Evolutionary conservation across 2,888 invertebrate species (phyloP), one percentile per base, ranked within the genome.

Genomic region (Brachynemurus nebulosus): DNA sequence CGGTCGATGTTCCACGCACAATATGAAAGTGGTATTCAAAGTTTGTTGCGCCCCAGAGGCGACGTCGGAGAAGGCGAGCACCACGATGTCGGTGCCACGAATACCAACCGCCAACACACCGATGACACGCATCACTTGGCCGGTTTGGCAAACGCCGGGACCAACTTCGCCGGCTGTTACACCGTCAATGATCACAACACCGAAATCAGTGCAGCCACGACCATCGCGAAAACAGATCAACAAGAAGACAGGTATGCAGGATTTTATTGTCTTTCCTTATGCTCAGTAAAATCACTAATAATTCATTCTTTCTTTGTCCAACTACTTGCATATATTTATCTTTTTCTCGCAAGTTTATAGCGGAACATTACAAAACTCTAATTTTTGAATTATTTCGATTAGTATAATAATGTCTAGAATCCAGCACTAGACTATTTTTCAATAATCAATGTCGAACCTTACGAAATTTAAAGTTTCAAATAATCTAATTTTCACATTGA

Each of bases 11-110:
- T 76, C 83, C 50, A 80, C 82, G 54, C 79, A 90, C 62, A 89
- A 90, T 64, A 91, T 91, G 90, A 89, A 89, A 72, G 80, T 91
- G 54, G 88, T 90, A 46, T 91, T 91, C 68, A 89, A 90, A 67
- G 90, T 91, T 46, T 90, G 90, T 70, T 91, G 90, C 68, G 79
- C 80, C 59, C 79, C 83, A 33, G 82, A 84, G 59, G 80, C 79
- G 62, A 60, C 60, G 62, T 57, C 61, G 60, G 58, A 46, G 53
- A 62, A 60, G 55, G 61, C 58, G 54, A 56, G 56, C 4, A 60
- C 58, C 50, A 59, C 61, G 45, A 57, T 61, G 48, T 55, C 62
- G 52, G 57, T 57, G 50, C 57, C 57, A 40, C 56, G 56, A 47
- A 55, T 55, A 39, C 55, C 55, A 11, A 55, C 55, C 44, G 45